Percentiles rank a stretch among this genome's conserved stretches.
These are phyloP conservation scores for Agrochola lota DNA, from an alignment of 2,888 invertebrate species.

Conservation along the genomic window DNA sequence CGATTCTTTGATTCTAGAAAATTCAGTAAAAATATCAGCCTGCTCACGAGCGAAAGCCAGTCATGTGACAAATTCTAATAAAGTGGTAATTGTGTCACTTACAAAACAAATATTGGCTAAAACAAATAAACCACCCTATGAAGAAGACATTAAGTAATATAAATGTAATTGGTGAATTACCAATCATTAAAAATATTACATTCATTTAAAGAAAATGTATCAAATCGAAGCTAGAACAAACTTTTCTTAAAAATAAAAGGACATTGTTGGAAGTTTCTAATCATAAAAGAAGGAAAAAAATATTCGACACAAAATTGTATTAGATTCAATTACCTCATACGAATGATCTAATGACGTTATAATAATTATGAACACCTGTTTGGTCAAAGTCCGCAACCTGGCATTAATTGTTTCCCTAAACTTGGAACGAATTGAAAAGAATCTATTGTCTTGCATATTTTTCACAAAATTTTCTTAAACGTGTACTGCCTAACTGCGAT, in stretches of 20 bases:
- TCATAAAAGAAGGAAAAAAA: neutral
- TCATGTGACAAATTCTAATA: conserved; percentile 9
- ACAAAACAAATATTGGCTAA: neutral
- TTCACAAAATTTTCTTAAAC: neutral
- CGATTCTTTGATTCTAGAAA: neutral
- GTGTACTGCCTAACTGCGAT: neutral
- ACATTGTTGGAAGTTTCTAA: neutral
- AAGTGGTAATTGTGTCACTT: conserved; percentile 46
- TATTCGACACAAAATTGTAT: neutral
- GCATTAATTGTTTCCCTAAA: conserved; percentile 19
- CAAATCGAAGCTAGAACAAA: neutral
- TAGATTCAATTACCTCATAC: conserved; percentile 1
- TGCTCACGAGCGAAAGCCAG: conserved; percentile 16
- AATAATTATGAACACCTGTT: conserved; percentile 7
- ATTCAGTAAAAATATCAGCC: neutral
- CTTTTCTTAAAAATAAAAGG: neutral
- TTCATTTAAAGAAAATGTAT: neutral
- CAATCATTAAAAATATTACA: neutral
- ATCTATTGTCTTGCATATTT: neutral
- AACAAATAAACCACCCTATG: neutral
- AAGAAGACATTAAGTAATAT: neutral
- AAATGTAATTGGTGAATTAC: neutral
- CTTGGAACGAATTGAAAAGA: conserved; percentile 18
- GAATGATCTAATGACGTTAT: conserved; percentile 19
- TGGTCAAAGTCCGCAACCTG: neutral